phyloP scores from a whole-genome alignment of 1,140 invertebrate species.

The Pseudomyrmex dendroicus region DNA sequence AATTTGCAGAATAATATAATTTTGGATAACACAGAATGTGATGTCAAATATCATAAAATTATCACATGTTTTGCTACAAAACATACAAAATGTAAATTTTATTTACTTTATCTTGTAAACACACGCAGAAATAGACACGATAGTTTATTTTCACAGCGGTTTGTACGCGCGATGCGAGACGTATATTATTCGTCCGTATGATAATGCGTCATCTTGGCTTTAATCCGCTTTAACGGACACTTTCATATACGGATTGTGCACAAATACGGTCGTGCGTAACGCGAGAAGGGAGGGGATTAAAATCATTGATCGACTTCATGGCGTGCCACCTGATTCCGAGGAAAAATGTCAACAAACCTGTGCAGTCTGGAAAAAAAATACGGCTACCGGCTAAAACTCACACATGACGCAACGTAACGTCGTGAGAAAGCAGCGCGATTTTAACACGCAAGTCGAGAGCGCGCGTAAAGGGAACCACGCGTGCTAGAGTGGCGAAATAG shows the following conservation, averaged over 20 bases:
- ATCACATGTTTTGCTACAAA: neutral
- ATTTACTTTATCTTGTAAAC: neutral
- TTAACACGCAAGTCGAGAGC: slow-evolving; percentile 5
- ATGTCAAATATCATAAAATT: neutral
- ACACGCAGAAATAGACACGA: neutral
- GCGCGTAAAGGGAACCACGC: slow-evolving; percentile 36
- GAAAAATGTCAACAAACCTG: slow-evolving; percentile 1
- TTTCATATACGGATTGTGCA: neutral
- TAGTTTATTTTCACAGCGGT: neutral
- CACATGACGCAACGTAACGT: slow-evolving; percentile 35
- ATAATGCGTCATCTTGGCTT: slow-evolving; percentile 15
- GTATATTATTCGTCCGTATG: neutral
- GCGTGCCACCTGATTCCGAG: slow-evolving; percentile 6
- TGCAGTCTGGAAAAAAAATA: slow-evolving; percentile 14
- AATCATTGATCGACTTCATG: slow-evolving; percentile 3
- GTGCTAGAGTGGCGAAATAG: slow-evolving; percentile 31
- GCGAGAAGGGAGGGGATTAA: neutral
- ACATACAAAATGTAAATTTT: neutral
- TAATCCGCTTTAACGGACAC: slow-evolving; percentile 4
- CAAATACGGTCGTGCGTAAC: slow-evolving; percentile 16
- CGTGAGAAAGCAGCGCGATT: slow-evolving; percentile 25
- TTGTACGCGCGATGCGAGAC: neutral
- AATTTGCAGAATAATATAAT: too few species aligned
- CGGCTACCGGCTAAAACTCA: neutral
- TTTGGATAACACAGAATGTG: too few species aligned